phyloP scores from a whole-genome alignment of 2,888 invertebrate genomes.

The Spilosoma lubricipeda region DNA sequence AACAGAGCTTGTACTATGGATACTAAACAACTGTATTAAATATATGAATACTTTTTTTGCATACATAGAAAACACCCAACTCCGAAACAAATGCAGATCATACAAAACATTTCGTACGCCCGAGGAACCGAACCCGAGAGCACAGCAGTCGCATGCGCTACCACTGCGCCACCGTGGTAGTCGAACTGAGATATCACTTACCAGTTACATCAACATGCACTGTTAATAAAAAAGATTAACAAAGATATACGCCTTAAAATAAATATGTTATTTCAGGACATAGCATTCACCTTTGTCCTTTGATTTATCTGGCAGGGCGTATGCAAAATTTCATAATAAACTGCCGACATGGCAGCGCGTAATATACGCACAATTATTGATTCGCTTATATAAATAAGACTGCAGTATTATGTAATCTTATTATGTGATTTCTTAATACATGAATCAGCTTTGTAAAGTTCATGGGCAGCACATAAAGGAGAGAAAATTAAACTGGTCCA shows the following conservation, averaged over 20 bases:
- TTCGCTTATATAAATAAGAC: background rate
- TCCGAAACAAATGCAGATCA: no score
- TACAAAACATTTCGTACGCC: no score
- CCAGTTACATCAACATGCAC: background rate
- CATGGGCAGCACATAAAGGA: background rate
- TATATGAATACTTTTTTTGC: no score
- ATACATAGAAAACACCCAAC: no score
- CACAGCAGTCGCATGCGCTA: no score
- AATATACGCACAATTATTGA: background rate
- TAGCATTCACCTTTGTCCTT: background rate
- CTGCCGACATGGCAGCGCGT: background rate
- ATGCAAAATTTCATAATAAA: background rate
- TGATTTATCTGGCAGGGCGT: background rate
- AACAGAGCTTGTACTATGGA: no score
- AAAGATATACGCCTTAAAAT: background rate
- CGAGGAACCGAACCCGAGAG: no score
- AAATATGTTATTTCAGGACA: background rate
- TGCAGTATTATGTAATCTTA: background rate
- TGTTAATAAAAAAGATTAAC: background rate
- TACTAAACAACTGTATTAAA: no score
- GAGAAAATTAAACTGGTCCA: slow-evolving; percentile 1
- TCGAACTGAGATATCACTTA: no score
- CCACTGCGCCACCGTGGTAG: no score
- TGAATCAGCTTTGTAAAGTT: slow-evolving; percentile 2
- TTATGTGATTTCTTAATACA: background rate